Evolutionary conservation across 2,888 invertebrate genomes (phyloP).

Genomic region (Pristionchus fissidentatus): DNA sequence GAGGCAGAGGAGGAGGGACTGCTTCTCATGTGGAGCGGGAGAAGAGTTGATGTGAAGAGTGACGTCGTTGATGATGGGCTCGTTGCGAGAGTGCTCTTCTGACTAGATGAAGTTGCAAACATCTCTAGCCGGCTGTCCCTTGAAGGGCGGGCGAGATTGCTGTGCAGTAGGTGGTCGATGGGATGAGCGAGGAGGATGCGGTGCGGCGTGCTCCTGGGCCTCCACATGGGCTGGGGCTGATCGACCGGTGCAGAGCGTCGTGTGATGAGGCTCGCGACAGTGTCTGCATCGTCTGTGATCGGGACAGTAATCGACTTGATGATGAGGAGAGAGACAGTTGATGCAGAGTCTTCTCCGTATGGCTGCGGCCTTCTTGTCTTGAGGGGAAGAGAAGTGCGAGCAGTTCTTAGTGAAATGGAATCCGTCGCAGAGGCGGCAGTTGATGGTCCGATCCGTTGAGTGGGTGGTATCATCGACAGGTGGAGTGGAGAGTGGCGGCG

Average conservation of each 20-base stretch:
- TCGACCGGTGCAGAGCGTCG: neutral
- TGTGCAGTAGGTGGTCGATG: neutral
- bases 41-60: conserved; percentile 21
- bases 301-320: neutral
- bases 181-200: neutral
- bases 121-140: neutral
- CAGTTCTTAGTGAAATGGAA: neutral
- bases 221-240: too few relatives aligned
- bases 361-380: neutral
- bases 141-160: neutral
- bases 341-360: neutral
- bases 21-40: neutral
- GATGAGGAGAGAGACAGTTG: neutral
- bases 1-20: neutral
- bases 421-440: neutral
- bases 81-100: neutral
- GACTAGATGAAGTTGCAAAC: neutral
- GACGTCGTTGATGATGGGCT: neutral
- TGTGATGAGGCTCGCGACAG: neutral
- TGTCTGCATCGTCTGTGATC: neutral
- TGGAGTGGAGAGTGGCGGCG: too few relatives aligned
- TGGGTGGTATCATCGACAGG: too few relatives aligned
- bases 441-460: neutral
- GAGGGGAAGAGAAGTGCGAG: neutral
- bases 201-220: neutral